Evolutionary conservation across 2,888 invertebrate genomes (phyloP).

Genomic region (Entomobrya proxima): DNA sequence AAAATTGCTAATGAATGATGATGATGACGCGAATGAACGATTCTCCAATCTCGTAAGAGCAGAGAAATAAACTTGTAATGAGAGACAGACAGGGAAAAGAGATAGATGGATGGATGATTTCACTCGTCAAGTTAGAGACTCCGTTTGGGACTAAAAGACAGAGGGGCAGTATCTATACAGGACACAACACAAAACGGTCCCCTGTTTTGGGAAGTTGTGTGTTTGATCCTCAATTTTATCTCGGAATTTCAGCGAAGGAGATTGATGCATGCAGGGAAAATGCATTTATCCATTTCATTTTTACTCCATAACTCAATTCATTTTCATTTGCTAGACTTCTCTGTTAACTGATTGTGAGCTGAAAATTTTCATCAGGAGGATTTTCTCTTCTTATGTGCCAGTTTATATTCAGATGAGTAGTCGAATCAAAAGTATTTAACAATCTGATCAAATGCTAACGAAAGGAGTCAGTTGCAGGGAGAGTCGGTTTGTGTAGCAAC

Average conservation of each 20-base stretch:
- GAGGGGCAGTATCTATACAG: not conserved
- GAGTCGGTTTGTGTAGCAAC: not conserved
- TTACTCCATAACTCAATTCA: not conserved
- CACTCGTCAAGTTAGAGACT: slow-evolving; percentile 4
- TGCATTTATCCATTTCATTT: slow-evolving; percentile 9
- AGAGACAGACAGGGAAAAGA: not conserved
- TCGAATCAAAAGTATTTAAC: slow-evolving; percentile 8
- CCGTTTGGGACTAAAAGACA: not conserved
- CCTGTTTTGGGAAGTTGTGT: not conserved
- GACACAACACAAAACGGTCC: not conserved
- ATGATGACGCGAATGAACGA: not conserved
- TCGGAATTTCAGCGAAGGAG: not conserved
- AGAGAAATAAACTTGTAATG: not conserved
- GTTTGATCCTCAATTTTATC: not conserved
- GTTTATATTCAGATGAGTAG: not conserved
- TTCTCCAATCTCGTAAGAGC: not conserved
- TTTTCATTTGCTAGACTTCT: slow-evolving; percentile 1
- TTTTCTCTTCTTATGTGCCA: not conserved
- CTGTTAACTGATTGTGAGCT: too few relatives aligned
- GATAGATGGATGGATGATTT: slow-evolving; percentile 28
- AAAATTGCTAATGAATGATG: slow-evolving; percentile 63
- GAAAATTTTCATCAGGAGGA: slow-evolving; percentile 5
- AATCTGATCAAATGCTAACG: slow-evolving; percentile 26
- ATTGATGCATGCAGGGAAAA: not conserved
- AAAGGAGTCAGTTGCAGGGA: not conserved